Base-by-base conservation (phyloP, 2,113 vertebrate species). In the Erinaceus europaeus region DNA sequence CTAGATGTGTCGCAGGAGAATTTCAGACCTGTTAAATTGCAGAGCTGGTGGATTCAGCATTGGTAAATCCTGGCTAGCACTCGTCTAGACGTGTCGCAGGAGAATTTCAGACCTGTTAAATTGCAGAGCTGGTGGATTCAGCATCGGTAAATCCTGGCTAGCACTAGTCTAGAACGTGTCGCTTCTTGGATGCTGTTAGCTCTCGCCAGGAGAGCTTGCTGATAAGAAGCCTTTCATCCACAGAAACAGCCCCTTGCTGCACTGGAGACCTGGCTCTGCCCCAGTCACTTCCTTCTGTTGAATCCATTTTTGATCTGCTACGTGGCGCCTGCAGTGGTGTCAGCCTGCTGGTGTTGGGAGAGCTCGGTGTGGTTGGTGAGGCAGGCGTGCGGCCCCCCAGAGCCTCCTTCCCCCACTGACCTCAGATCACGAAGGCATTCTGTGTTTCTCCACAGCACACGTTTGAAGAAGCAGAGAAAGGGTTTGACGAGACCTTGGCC, bases 401-500 rank as follows among this genome's bases (percentile, higher is more conserved):
- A 52, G 29, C 23, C 50, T 38, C 18, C 6, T 0, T 0, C 20
- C 52, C 52, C 9, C 20, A 46, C 69, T 80, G 0, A n/a, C 48
- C 44, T 17, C 29, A 64, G 38, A 36, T 1, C 0, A 4, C 13
- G 42, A 11, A 18, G 23, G 67, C 12, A 7, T 68, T 52, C 75
- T 85, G 7, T 94, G 2, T 71, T 32, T 90, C 81, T 59, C 8
- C 2, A 59, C 89, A 99, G 99, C 99, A 99, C 97, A 99, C 99
- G 0, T 99, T 99, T 78, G 98, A 99, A 89, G 99, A 99, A 93
- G 99, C 99, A 12, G 99, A 99, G 96, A 99, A 98, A 88, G 99
- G 99, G 38, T 99, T 99, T 64, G 99, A 99, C 68, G 99, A 99
- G 96, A 98, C 98, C 21, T 95, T 99, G 96, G 98, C 98, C 92